These are phyloP conservation scores for Pogonomyrmex californicus DNA, from an alignment of 1,140 invertebrate genomes.

Conservation along the genomic window DNA sequence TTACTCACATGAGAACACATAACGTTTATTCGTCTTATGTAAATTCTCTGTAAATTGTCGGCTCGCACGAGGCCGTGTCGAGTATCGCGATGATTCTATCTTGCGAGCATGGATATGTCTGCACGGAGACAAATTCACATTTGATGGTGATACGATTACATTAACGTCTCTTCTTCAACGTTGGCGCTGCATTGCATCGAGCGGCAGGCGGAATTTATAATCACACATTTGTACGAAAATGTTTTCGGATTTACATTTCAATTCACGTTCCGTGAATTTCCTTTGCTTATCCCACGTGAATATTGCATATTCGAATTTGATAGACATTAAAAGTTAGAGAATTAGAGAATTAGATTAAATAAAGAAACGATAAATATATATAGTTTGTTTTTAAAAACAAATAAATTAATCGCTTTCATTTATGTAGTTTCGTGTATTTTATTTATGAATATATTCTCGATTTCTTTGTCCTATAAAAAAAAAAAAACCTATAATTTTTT, in stretches of 20 bases:
- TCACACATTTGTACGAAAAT: constrained; percentile 22
- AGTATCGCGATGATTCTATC: constrained; percentile 49
- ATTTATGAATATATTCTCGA: background rate
- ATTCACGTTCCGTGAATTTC: background rate
- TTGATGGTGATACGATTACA: constrained; percentile 61
- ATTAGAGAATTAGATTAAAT: background rate
- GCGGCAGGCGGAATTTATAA: constrained; percentile 42
- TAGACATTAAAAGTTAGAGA: background rate
- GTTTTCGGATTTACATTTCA: constrained; percentile 28
- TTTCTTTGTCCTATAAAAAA: background rate
- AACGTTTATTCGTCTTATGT: constrained; percentile 81
- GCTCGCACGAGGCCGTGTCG: constrained; percentile 48
- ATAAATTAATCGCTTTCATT: background rate
- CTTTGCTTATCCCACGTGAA: constrained; percentile 1
- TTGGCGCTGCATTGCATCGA: background rate
- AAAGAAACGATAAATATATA: background rate
- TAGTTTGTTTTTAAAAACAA: background rate
- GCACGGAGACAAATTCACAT: constrained; percentile 54
- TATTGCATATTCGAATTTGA: background rate
- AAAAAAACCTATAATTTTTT: background rate
- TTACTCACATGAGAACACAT: constrained; percentile 68
- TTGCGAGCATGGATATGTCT: constrained; percentile 26
- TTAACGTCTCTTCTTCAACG: constrained; percentile 51
- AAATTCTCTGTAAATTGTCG: constrained; percentile 81
- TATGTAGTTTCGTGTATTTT: background rate